Percentiles rank a stretch among this genome's conserved stretches.
Conservation (phyloP, 1,140 invertebrate species). For the Penaeus japonicus region DNA sequence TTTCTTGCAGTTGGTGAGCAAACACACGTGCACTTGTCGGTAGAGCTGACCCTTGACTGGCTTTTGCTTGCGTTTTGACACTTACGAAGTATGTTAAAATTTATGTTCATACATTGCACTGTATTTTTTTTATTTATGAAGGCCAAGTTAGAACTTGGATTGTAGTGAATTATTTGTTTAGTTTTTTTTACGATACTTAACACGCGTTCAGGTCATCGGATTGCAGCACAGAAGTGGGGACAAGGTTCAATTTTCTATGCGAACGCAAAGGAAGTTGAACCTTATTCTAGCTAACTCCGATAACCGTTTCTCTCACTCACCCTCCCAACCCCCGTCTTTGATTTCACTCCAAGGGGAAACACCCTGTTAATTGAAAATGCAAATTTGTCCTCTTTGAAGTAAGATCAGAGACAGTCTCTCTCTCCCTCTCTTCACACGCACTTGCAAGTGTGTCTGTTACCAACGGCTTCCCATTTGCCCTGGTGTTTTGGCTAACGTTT, state of each 20-base stretch:
- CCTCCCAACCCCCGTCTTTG: background rate
- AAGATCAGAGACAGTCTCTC: background rate
- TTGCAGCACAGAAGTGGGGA: too few species aligned
- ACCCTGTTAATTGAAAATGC: background rate
- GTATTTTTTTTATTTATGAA: background rate
- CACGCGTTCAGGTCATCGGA: too few species aligned
- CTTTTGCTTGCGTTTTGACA: conserved; percentile 25
- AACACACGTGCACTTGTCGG: conserved; percentile 32
- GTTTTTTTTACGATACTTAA: background rate
- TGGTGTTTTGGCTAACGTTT: conserved; percentile 52
- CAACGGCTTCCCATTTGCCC: conserved; percentile 30
- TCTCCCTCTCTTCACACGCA: conserved; percentile 1
- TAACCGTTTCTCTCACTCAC: background rate
- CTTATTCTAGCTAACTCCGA: too few species aligned
- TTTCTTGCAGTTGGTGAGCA: conserved; percentile 32
- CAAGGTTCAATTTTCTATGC: too few species aligned
- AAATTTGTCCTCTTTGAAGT: background rate
- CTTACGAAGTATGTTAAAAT: background rate
- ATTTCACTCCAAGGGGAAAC: background rate
- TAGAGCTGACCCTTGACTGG: conserved; percentile 33
- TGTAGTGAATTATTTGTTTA: conserved; percentile 22
- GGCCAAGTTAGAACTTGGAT: background rate
- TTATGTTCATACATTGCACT: background rate
- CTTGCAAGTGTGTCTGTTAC: conserved; percentile 45
- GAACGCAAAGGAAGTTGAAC: too few species aligned